Percentiles rank a stretch among this genome's conserved stretches.
Evolutionary conservation across 2,113 vertebrate genomes (phyloP).

Genomic region (Embiotoca jacksoni): DNA sequence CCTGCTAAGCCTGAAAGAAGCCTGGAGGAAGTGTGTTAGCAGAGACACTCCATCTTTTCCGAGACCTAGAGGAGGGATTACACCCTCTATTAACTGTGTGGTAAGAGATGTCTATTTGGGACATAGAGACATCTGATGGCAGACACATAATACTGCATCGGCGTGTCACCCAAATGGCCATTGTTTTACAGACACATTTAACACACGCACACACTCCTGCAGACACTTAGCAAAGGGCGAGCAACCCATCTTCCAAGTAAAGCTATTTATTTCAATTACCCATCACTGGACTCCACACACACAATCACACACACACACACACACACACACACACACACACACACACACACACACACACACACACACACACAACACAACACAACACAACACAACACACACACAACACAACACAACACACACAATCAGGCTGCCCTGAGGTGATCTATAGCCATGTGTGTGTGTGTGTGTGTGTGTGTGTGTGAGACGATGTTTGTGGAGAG

Average conservation of each 20-base stretch:
- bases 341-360: neutral
- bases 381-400: conserved; percentile 1
- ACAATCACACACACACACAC: neutral
- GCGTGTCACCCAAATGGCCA: neutral
- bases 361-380: neutral
- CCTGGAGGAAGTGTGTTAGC: conserved; percentile 3
- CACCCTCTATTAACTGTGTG: neutral
- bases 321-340: neutral
- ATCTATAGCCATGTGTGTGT: conserved; percentile 37
- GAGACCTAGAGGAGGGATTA: conserved; percentile 3
- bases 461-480: conserved; percentile 21
- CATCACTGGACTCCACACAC: conserved; percentile 6
- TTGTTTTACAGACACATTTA: conserved; percentile 36
- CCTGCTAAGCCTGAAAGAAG: neutral
- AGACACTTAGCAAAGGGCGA: conserved; percentile 21
- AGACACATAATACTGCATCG: neutral
- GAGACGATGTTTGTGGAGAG: conserved; percentile 25
- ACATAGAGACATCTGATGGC: conserved; percentile 18
- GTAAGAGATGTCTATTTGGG: neutral
- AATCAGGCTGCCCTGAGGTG: conserved; percentile 17
- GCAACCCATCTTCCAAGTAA: conserved; percentile 6
- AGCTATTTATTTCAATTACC: conserved; percentile 56
- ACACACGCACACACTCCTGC: conserved; percentile 7
- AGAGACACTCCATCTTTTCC: conserved; percentile 19
- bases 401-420: conserved; percentile 7